These are phyloP conservation scores for Stigmatopora nigra DNA, from an alignment of 2,113 vertebrate species.

Conservation along the genomic window DNA sequence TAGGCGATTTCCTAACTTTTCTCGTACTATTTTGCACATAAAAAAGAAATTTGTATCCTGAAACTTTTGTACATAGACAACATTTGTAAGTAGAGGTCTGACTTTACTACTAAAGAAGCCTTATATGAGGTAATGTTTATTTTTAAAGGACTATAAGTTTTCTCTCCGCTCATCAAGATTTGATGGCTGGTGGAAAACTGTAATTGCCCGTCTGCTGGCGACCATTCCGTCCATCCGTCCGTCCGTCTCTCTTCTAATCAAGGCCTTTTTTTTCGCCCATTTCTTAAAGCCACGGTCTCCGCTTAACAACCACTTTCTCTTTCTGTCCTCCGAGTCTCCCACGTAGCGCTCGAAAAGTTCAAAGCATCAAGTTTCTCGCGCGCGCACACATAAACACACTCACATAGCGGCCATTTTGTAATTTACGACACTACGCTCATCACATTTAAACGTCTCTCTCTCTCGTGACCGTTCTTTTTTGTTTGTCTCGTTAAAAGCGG, in stretches of 20 bases:
- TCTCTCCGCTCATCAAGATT: neutral
- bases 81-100: too few species aligned
- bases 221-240: neutral
- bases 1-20: too few species aligned
- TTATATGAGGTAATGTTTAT: neutral
- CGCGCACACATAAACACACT: constrained; percentile 10
- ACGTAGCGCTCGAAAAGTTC: constrained; percentile 31
- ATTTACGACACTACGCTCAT: constrained; percentile 45
- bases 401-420: constrained; percentile 17
- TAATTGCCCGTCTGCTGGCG: constrained; percentile 9
- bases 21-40: too few species aligned
- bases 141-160: neutral
- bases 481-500: constrained; percentile 42
- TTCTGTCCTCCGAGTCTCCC: constrained; percentile 19
- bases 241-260: constrained; percentile 31
- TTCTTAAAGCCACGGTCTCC: constrained; percentile 18
- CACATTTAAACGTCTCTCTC: constrained; percentile 40
- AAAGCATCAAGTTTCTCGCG: constrained; percentile 17
- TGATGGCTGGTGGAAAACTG: neutral
- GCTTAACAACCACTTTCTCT: constrained; percentile 25
- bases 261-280: constrained; percentile 9
- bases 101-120: too few species aligned
- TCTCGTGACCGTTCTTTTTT: constrained; percentile 12
- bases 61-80: too few species aligned
- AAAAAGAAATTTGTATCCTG: too few species aligned